These are phyloP conservation scores for Brachionus paranguensis DNA, from an alignment of 1,140 invertebrate species.

Conservation along the genomic window DNA sequence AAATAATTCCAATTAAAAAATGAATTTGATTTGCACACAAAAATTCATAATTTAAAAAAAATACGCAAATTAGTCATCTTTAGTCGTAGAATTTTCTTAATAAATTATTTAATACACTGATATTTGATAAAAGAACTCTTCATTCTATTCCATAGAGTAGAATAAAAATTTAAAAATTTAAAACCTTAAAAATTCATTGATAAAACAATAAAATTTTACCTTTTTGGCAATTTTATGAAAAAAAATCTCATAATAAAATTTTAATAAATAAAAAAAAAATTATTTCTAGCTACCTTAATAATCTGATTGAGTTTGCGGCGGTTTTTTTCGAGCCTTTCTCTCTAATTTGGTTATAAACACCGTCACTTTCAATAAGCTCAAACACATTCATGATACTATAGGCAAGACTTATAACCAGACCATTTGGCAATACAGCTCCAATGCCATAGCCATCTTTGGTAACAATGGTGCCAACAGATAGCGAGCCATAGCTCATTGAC, in stretches of 20 bases:
- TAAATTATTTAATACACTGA: no score
- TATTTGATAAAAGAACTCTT: no score
- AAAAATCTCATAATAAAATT: neutral
- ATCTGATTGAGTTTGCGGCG: neutral
- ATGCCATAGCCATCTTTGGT: neutral
- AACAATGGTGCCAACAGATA: neutral
- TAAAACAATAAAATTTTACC: no score
- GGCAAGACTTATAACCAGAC: constrained; percentile 52
- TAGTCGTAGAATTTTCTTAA: no score
- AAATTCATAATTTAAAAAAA: no score
- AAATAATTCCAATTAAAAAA: no score
- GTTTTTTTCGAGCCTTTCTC: neutral
- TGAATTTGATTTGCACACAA: no score
- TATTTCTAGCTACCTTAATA: neutral
- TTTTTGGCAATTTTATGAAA: neutral
- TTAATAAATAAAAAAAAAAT: neutral
- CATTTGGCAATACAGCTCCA: neutral
- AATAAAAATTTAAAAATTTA: no score
- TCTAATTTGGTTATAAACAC: neutral
- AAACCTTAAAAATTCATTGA: no score
- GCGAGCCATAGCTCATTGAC: neutral
- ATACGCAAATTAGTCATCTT: no score
- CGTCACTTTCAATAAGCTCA: constrained; percentile 61
- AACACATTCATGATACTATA: constrained; percentile 57
- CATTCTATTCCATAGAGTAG: no score